Evolutionary conservation across 2,113 vertebrate genomes (phyloP).

Genomic region (Mungos mungo): DNA sequence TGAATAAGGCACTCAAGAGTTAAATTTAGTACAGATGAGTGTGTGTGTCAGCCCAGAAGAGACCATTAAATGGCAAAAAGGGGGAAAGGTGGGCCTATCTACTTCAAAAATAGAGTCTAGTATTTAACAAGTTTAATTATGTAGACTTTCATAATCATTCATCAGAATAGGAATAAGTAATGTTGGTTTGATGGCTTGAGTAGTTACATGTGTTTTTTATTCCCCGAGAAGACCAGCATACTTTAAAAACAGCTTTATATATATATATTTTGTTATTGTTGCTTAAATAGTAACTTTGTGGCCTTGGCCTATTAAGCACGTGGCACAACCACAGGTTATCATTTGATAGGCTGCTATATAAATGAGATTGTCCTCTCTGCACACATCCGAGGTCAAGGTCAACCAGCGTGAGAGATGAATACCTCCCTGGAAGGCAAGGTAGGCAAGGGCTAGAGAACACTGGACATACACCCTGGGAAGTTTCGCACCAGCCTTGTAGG

Average conservation of each 20-base stretch:
- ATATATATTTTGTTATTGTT: background rate
- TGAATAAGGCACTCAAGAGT: background rate
- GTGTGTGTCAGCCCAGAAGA: too few relatives aligned
- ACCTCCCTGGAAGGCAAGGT: background rate
- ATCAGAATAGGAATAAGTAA: slow-evolving; percentile 40
- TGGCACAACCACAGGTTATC: background rate
- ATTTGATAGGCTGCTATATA: background rate
- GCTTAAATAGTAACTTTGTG: background rate
- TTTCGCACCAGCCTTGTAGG: background rate
- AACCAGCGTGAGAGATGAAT: background rate
- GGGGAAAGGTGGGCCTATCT: background rate
- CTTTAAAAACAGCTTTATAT: background rate
- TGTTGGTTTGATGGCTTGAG: background rate
- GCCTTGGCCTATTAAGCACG: background rate
- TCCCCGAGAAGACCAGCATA: background rate
- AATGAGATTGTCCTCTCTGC: background rate
- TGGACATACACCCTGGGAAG: background rate
- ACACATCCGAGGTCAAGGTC: background rate
- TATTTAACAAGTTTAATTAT: background rate
- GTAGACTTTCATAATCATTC: background rate
- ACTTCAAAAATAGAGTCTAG: background rate
- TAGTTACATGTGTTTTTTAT: background rate
- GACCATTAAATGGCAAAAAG: background rate
- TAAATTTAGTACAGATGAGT: background rate
- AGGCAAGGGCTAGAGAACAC: background rate